phyloP scores from a whole-genome alignment of 2,888 invertebrate genomes.

The Acleris laterana region DNA sequence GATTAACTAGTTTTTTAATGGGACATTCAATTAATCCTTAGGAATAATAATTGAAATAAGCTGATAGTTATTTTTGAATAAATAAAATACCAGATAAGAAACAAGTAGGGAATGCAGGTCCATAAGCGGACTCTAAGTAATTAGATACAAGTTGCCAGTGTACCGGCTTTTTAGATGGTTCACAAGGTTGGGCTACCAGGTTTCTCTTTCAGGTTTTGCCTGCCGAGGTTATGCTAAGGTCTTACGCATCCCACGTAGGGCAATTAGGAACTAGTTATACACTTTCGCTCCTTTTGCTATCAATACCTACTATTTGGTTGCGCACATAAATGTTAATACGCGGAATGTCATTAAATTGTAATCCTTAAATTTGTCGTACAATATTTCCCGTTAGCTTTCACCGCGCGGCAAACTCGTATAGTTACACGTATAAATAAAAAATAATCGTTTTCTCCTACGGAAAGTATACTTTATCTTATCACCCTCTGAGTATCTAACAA shows the following conservation, averaged over 20 bases:
- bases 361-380: no score
- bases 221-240: slow-evolving; percentile 31
- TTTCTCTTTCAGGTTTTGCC: slow-evolving; percentile 54
- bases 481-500: no score
- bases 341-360: no score
- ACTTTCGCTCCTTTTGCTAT: slow-evolving; percentile 32
- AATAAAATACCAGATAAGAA: slow-evolving; percentile 16
- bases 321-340: not conserved
- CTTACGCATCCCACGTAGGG: slow-evolving; percentile 26
- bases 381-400: no score
- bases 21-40: slow-evolving; percentile 4
- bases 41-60: slow-evolving; percentile 18
- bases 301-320: not conserved
- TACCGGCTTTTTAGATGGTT: slow-evolving; percentile 45
- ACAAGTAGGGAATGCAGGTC: slow-evolving; percentile 6
- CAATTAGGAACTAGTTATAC: slow-evolving; percentile 35
- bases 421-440: no score
- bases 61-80: slow-evolving; percentile 14
- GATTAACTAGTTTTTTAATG: slow-evolving; percentile 23
- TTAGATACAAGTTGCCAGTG: slow-evolving; percentile 44
- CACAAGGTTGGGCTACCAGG: slow-evolving; percentile 40
- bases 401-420: no score
- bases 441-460: no score
- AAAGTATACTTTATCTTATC: no score
- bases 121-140: slow-evolving; percentile 23